Evolutionary conservation across 2,113 vertebrate genomes (phyloP), one percentile per base, ranked within the genome.

Genomic region (Lophotis ruficrista): DNA sequence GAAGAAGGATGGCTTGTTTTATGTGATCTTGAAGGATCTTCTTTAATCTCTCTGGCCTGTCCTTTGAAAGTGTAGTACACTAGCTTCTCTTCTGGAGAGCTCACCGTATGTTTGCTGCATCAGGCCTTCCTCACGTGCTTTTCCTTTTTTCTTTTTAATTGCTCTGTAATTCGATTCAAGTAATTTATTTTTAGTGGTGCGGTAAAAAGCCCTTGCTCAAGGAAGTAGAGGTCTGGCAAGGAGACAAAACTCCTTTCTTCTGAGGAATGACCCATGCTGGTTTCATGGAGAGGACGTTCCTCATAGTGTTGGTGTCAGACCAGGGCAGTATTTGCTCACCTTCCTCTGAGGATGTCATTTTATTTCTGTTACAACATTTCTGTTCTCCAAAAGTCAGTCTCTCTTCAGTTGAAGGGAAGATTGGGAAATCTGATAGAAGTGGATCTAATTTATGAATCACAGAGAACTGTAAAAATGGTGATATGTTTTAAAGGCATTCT

Each of bases 181-280:
- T 93, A 84, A 86, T 84, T 71, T 93, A 82, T 95, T 96, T 93
- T 78, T 50, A 69, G 57, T 53, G 23, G 31, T 78, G 65, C 2
- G 8, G 51, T 81, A 56, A 90, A 95, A 93, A 69, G 60, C 64
- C 45, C 37, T 82, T 83, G 30, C 41, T 86, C 19, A 64, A 93
- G 83, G 48, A 89, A 90, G 15, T 15, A 82, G 38, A 77, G 60
- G 43, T 88, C 48, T 93, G 62, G 33, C 54, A 48, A 90, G 45
- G 54, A 65, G 54, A 70, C 80, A 57, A 72, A 16, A 8, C 27
- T 62, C 16, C 30, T 78, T 89, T 78, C 61, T 89, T 78, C 61
- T 24, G 57, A 81, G 65, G 83, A 79, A n/a, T 87, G 25, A 53
- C 50, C 43, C 6, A 8, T 0, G 1, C 37, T 85, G 53, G 20